These are phyloP conservation scores for Drosophila erecta DNA, from an alignment of 1,140 invertebrate genomes.

Conservation along the genomic window DNA sequence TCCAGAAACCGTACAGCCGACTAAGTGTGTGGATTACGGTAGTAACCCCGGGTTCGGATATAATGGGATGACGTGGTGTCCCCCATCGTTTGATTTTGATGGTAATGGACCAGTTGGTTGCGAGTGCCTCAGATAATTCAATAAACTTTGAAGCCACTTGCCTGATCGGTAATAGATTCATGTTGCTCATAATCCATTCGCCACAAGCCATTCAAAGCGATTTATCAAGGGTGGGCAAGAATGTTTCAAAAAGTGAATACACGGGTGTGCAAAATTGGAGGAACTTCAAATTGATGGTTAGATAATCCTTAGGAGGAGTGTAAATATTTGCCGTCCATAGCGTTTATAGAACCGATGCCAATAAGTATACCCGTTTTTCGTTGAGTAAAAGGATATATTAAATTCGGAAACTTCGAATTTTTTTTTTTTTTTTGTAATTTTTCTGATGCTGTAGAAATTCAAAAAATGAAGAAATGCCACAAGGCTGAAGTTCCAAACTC, in stretches of 20 bases:
- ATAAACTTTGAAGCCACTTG: slow-evolving; percentile 32
- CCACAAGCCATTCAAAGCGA: not conserved
- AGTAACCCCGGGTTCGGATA: slow-evolving; percentile 25
- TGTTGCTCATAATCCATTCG: slow-evolving; percentile 25
- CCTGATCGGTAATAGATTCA: slow-evolving; percentile 31
- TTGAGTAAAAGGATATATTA: too few relatives aligned
- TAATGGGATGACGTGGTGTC: slow-evolving; percentile 35
- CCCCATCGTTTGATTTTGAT: slow-evolving; percentile 4
- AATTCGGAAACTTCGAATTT: too few relatives aligned
- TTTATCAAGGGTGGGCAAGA: not conserved
- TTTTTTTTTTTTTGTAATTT: too few relatives aligned
- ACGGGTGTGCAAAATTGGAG: not conserved
- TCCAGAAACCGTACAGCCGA: slow-evolving; percentile 20
- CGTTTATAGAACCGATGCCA: too few relatives aligned
- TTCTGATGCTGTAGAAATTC: too few relatives aligned
- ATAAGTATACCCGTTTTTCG: too few relatives aligned
- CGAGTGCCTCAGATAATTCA: slow-evolving; percentile 29
- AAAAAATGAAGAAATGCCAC: too few relatives aligned
- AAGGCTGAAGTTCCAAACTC: too few relatives aligned
- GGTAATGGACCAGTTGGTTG: slow-evolving; percentile 26
- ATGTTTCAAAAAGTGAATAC: not conserved
- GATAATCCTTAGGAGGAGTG: not conserved
- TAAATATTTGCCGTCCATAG: too few relatives aligned
- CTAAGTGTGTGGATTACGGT: slow-evolving; percentile 40
- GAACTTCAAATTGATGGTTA: not conserved